phyloP scores from a whole-genome alignment of 2,113 vertebrate species.

The Rousettus leschenaultii region DNA sequence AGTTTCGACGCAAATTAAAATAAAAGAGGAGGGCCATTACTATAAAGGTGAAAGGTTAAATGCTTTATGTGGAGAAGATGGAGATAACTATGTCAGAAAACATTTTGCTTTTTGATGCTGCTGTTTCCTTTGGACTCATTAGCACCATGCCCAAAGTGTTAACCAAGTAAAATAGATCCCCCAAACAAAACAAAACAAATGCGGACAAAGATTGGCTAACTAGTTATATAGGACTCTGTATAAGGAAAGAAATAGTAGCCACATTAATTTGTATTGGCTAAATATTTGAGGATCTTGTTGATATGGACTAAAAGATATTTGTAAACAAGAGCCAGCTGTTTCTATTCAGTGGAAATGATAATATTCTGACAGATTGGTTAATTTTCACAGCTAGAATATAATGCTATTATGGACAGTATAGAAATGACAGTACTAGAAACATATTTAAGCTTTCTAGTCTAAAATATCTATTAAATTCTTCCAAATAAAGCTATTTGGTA shows the following conservation, averaged over 20 bases:
- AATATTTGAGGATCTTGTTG: neutral
- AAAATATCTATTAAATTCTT: neutral
- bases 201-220: neutral
- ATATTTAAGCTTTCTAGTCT: neutral
- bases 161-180: slow-evolving; percentile 31
- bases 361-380: neutral
- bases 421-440: neutral
- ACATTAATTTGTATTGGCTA: neutral
- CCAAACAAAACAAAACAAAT: slow-evolving; percentile 1
- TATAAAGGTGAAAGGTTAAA: slow-evolving; percentile 47
- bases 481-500: neutral
- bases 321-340: neutral
- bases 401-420: neutral
- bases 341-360: neutral
- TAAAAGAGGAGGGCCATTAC: neutral
- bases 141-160: slow-evolving; percentile 38
- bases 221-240: neutral
- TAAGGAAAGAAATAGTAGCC: neutral
- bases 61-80: neutral
- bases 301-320: neutral
- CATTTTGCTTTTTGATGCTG: slow-evolving; percentile 41
- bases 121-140: slow-evolving; percentile 40
- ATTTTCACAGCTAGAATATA: neutral
- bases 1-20: slow-evolving; percentile 35
- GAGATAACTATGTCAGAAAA: slow-evolving; percentile 45